Conservation (phyloP, 2,113 vertebrate species). For the Vulpes lagopus region DNA sequence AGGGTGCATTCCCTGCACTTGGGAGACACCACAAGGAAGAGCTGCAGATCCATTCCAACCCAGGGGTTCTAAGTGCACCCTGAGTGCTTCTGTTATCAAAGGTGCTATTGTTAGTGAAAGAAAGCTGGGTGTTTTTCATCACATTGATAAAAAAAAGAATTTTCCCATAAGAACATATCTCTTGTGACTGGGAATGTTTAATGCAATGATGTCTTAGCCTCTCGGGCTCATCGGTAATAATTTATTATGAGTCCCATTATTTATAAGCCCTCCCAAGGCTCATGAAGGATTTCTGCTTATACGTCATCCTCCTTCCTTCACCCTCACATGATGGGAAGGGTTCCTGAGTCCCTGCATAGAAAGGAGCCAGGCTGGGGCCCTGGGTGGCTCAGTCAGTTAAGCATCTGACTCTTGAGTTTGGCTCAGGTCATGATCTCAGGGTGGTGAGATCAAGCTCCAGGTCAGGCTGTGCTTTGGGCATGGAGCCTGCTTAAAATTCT, state of each 20-base stretch:
- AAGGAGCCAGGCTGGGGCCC: neutral
- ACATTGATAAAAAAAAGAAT: neutral
- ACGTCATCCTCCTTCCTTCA: neutral
- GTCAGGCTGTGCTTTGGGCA: neutral
- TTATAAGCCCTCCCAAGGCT: neutral
- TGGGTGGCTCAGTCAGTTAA: neutral
- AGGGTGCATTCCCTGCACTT: fast-evolving
- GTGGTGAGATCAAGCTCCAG: neutral
- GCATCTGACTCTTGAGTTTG: neutral
- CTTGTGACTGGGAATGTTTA: neutral
- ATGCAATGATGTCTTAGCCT: neutral
- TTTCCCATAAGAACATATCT: neutral
- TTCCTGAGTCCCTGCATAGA: fast-evolving
- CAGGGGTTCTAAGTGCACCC: neutral
- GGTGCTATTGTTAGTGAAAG: neutral
- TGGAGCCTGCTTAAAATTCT: neutral
- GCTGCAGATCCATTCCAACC: neutral
- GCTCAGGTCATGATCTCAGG: neutral
- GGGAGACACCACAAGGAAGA: no score
- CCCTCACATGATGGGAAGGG: fast-evolving
- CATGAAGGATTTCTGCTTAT: neutral
- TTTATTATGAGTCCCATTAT: neutral
- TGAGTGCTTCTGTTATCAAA: neutral
- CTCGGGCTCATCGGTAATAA: neutral
- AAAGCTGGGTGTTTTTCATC: neutral